Percentiles rank a stretch among this genome's conserved stretches.
phyloP scores from a whole-genome alignment of 2,797 vertebrate species.

The Benthosema pterotum region DNA sequence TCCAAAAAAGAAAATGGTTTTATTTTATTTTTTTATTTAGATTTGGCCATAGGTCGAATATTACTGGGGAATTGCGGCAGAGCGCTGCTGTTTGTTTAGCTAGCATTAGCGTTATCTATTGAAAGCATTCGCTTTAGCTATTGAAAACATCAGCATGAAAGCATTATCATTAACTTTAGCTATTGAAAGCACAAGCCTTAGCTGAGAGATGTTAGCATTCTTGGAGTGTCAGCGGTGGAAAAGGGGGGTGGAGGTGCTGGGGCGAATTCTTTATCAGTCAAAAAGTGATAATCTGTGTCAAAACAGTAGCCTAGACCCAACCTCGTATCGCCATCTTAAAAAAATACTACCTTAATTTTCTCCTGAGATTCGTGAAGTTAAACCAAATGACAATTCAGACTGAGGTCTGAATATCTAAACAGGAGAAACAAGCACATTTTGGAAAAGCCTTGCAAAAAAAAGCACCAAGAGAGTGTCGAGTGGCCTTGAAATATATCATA shows the following conservation, averaged over 20 bases:
- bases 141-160: no score
- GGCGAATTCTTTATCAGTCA: slow-evolving; percentile 32
- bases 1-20: no score
- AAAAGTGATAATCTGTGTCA: not conserved
- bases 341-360: no score
- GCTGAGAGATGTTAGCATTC: slow-evolving; percentile 19
- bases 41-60: slow-evolving; percentile 73
- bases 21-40: slow-evolving; percentile 11
- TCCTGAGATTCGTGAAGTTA: no score
- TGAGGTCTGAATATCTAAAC: no score
- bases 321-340: not conserved
- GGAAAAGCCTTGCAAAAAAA: slow-evolving; percentile 8
- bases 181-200: no score
- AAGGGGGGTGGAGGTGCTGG: not conserved
- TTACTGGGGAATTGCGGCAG: slow-evolving; percentile 61
- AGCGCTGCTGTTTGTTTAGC: slow-evolving; percentile 54
- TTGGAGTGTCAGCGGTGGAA: slow-evolving; percentile 10
- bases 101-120: no score
- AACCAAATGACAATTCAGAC: no score
- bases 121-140: no score
- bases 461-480: not conserved
- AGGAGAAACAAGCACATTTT: slow-evolving; percentile 7
- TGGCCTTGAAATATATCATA: slow-evolving; percentile 18
- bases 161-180: no score
- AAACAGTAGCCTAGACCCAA: no score